A percentile compares a stretch with the other conserved stretches of the same genome.
Conservation (phyloP, 2,113 vertebrate genomes). For the Odobenus rosmarus region DNA sequence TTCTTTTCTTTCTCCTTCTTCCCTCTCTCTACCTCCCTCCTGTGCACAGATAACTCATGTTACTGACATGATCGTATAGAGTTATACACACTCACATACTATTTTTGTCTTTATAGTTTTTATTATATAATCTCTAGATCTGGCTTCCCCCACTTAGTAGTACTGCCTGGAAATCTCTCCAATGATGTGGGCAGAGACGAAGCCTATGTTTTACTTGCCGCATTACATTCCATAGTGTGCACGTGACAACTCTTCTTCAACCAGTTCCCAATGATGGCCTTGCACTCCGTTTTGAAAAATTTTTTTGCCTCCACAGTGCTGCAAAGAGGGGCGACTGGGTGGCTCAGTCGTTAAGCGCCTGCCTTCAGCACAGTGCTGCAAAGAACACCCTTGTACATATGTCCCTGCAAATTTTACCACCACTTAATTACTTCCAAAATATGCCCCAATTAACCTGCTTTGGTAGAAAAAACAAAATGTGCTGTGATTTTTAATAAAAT, state of each 20-base stretch:
- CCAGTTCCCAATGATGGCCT: neutral
- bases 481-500: constrained; percentile 34
- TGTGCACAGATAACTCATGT: neutral
- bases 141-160: neutral
- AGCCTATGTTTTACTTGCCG: neutral
- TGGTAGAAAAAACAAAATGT: constrained; percentile 54
- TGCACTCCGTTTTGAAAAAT: neutral
- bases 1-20: neutral
- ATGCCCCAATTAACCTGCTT: constrained; percentile 22
- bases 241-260: neutral
- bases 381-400: neutral
- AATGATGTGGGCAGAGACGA: neutral
- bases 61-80: neutral
- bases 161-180: neutral
- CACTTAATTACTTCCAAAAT: constrained; percentile 40
- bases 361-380: neutral
- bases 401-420: constrained; percentile 22
- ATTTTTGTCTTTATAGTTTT: neutral
- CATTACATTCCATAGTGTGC: neutral
- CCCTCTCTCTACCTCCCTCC: neutral
- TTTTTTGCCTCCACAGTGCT: neutral
- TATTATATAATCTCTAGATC: neutral
- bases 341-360: no score
- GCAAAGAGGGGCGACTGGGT: no score
- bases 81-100: neutral